Base-by-base conservation (phyloP, 2,888 invertebrate species). In the Drosophila macrospina region DNA sequence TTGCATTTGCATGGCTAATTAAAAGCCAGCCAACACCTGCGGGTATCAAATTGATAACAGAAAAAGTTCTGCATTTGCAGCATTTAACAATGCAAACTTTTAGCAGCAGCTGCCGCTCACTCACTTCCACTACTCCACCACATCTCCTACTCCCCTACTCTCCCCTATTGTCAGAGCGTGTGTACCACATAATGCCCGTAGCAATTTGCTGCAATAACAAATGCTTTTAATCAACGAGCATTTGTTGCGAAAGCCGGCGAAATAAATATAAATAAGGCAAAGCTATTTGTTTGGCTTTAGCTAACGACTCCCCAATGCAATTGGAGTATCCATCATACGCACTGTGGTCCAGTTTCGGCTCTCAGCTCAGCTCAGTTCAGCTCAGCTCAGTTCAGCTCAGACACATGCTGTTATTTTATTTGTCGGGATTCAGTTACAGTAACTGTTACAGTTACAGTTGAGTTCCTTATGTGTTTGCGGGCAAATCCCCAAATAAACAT, bases 401-500 rank as follows among this genome's bases (percentile, higher is more conserved):
- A 11, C 41, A 16, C 20, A 4, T 7, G 5, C 24, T 28, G 32
- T 32, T 32, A 4, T 15, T 11, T 11, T 34, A 13, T 42, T 41
- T 15, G n/a, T n/a, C 26, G 32, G 6, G 10, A 5, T 37, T 15
- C 41, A 16, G 30, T 10, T 47, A 28, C 28, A 20, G 20, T 20
- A 20, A 3, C 20, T 20, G 20, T 20, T 20, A 20, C 20, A 20
- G 20, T 6, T 36, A 15, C 39, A 16, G 26, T 15, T 47, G 20
- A 36, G 59, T 63, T 66, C 59, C 67, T 60, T 66, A 34, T 47
- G 50, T 37, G 5, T 36, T 41, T 45, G 50, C 16, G 32, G 41
- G 78, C 63, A 72, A 80, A 69, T 78, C 72, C 67, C 67, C 63
- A 70, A 80, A 80, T 86, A 86, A 70, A 74, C 81, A 84, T 74